Base-by-base conservation (phyloP, 2,888 invertebrate species). In the Eustalomyia histrio region DNA sequence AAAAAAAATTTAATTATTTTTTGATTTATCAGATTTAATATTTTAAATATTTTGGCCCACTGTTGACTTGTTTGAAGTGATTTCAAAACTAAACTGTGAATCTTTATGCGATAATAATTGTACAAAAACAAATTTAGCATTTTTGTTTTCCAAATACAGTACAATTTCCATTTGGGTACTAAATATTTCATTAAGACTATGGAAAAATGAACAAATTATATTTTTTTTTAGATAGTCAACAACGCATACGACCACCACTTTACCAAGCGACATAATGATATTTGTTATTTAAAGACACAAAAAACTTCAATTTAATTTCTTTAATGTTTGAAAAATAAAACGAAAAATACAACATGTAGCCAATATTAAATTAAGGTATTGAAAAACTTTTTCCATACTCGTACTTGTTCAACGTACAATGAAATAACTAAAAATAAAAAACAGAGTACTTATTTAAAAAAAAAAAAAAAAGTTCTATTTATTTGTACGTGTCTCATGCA, bases 401-500 rank as follows among this genome's bases (percentile, higher is more conserved):
- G n/a, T 29, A 29, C 39, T 12, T 14, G 2, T 12, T 39, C 29
- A 29, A 39, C 39, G 5, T 47, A 47, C 43, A 47, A 14, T n/a
- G 4, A 47, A n/a, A 39, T 4, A 39, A 12, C n/a, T 61, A 43
- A 60, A 33, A 18, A 58, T 16, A n/a, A n/a, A 43, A 12, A 64
- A 52, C 16, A 79, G 14, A 33, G 43, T 17, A 53, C n/a, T 64
- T 18, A 39, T 50, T 69, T 18, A 21, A 50, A 18, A n/a, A n/a
- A n/a, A n/a, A n/a, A n/a, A n/a, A n/a, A n/a, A n/a, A 63, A 60
- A 14, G 61, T 53, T 74, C 12, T 10, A 63, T 67, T 55, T 10
- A 63, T 67, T 55, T 43, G 35, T 78, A 81, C 80, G 80, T 81
- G 80, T 73, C 73, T 58, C 80, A 81, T 73, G 78, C 78, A 81